A percentile compares a stretch with the other conserved stretches of the same genome.
These are phyloP conservation scores for Helicoverpa armigera DNA, from an alignment of 1,140 invertebrate species.

Conservation along the genomic window DNA sequence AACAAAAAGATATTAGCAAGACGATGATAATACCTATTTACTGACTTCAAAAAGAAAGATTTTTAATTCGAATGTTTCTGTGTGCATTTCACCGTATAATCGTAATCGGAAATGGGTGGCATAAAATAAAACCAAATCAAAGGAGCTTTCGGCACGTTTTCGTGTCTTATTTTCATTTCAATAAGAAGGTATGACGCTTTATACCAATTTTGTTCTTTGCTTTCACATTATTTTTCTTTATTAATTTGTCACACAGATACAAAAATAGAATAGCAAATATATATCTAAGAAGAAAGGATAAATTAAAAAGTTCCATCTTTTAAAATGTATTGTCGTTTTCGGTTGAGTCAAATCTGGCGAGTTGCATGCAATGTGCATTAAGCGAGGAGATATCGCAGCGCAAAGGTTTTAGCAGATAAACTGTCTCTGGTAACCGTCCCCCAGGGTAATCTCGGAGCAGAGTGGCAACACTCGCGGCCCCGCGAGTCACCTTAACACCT, in stretches of 20 bases:
- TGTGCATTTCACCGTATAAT: neutral
- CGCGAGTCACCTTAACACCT: conserved; percentile 23
- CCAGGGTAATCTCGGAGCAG: conserved; percentile 57
- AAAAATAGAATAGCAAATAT: no score
- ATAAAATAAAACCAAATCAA: neutral
- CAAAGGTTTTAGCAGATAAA: conserved; percentile 42
- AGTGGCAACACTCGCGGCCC: conserved; percentile 44
- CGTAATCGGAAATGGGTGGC: neutral
- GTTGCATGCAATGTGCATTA: neutral
- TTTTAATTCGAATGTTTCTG: conserved; percentile 10
- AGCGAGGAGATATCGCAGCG: neutral
- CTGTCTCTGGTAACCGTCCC: conserved; percentile 52
- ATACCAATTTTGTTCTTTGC: neutral
- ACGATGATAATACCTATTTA: conserved; percentile 12
- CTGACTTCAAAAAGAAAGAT: neutral
- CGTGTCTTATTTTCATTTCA: no score
- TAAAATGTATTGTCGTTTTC: neutral
- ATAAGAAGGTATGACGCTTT: no score
- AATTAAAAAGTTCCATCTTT: neutral
- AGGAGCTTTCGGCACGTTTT: neutral
- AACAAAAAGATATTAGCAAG: conserved; percentile 26
- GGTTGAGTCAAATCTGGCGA: neutral
- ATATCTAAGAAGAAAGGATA: neutral
- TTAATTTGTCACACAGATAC: neutral
- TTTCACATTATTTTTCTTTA: neutral